Evolutionary conservation across 1,140 invertebrate genomes (phyloP).

Genomic region (Drosophila sucinea): DNA sequence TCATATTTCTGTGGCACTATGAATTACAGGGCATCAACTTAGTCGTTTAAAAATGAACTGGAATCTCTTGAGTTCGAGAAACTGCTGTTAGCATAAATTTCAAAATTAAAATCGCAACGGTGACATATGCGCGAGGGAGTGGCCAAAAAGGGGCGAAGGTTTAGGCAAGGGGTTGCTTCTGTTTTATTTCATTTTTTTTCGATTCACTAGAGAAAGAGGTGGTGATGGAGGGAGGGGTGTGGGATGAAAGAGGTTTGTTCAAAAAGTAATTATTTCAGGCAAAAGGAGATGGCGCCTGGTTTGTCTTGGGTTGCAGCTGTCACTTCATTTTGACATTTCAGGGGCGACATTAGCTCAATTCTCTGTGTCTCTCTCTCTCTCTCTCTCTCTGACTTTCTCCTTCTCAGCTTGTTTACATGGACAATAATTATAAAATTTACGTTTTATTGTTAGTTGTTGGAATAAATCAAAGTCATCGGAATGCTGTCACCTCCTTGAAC

Average conservation of each 20-base stretch:
- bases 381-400: neutral
- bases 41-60: constrained; percentile 14
- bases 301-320: constrained; percentile 65
- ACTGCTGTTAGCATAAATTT: constrained; percentile 81
- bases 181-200: constrained; percentile 18
- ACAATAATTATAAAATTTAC: constrained; percentile 81
- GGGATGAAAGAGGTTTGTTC: constrained; percentile 30
- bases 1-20: neutral
- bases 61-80: constrained; percentile 42
- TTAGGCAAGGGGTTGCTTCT: constrained; percentile 13
- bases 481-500: neutral
- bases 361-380: constrained; percentile 5
- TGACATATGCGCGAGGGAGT: constrained; percentile 75
- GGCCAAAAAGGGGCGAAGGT: constrained; percentile 13
- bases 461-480: constrained; percentile 78
- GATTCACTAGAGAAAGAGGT: constrained; percentile 17
- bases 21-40: constrained; percentile 12
- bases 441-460: constrained; percentile 70
- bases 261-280: constrained; percentile 82
- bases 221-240: constrained; percentile 7
- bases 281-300: constrained; percentile 59
- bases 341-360: constrained; percentile 47
- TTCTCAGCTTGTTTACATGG: constrained; percentile 72
- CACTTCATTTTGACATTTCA: constrained; percentile 70
- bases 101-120: constrained; percentile 79